These are phyloP conservation scores for Drosophila athabasca DNA, from an alignment of 1,140 invertebrate genomes.

Conservation along the genomic window DNA sequence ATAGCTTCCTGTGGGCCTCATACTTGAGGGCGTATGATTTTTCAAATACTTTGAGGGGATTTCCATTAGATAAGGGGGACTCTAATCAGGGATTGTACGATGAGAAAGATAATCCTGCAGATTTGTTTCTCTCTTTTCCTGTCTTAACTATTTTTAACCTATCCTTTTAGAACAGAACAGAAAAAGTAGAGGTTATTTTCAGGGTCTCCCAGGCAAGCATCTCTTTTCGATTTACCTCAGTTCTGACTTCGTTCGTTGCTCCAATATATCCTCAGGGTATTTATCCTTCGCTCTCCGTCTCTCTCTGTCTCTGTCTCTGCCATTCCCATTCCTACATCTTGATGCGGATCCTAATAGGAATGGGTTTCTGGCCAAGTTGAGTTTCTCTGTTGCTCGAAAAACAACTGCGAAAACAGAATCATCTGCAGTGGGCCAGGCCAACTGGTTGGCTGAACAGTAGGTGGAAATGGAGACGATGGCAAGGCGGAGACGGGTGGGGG, in stretches of 20 bases:
- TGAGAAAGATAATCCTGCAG: no score
- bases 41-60: no score
- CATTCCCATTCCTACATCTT: neutral
- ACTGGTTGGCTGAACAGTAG: slow-evolving; percentile 29
- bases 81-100: no score
- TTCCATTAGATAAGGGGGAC: no score
- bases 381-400: slow-evolving; percentile 17
- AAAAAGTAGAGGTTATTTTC: no score
- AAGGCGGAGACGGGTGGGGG: neutral
- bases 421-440: slow-evolving; percentile 30
- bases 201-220: no score
- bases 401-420: slow-evolving; percentile 48
- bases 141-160: no score
- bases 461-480: neutral
- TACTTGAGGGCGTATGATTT: no score
- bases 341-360: neutral
- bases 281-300: neutral
- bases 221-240: neutral
- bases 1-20: no score
- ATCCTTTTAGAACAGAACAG: no score
- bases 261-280: slow-evolving; percentile 23
- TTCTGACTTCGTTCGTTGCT: neutral
- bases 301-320: no score
- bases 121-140: no score
- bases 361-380: slow-evolving; percentile 18